Evolutionary conservation across 2,888 invertebrate genomes (phyloP), one percentile per base, ranked within the genome.

Genomic region (Cryptocheilus praepositus): DNA sequence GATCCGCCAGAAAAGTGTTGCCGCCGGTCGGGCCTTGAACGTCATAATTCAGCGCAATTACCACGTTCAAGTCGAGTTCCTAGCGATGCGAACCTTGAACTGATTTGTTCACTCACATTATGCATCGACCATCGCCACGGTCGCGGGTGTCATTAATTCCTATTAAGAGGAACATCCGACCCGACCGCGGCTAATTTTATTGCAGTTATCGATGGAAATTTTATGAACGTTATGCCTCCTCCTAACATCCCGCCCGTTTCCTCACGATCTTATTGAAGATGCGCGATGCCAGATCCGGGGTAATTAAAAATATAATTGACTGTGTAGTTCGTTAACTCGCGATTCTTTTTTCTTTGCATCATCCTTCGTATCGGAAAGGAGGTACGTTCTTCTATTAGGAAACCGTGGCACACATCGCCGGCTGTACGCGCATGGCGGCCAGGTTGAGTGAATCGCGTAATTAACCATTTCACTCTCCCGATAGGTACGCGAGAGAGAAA

Each of bases 1-100:
- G 61, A 69, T 74, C 69, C 61, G 28, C 61, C 74, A 67, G 74
- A 75, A 74, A 71, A 64, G 52, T 69, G 57, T 55, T 69, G 67
- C 73, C 74, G 55, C 49, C 74, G 58, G 49, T 49, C 60, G 53
- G 51, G 61, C 58, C 25, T 25, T 52, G 62, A 58, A 65, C 58
- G 59, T 67, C 63, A 67, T 70, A 75, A 71, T 67, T 74, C 69
- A 75, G 60, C 43, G 66, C 67, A 75, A 73, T 73, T 73, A 75
- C 73, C 52, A 22, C 51, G 46, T 60, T 58, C 16, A 25, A 25
- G 25, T 8, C 3, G 16, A 16, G 5, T 49, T 5, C 56, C 44
- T 36, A 13, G 56, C 52, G 44, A 45, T 61, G 64, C 54, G 58
- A 36, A 21, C 59, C 64, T 60, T 64, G 58, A 67, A 67, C 59